These are phyloP conservation scores for Brachyptera putata DNA, from an alignment of 2,888 invertebrate genomes.

Conservation along the genomic window DNA sequence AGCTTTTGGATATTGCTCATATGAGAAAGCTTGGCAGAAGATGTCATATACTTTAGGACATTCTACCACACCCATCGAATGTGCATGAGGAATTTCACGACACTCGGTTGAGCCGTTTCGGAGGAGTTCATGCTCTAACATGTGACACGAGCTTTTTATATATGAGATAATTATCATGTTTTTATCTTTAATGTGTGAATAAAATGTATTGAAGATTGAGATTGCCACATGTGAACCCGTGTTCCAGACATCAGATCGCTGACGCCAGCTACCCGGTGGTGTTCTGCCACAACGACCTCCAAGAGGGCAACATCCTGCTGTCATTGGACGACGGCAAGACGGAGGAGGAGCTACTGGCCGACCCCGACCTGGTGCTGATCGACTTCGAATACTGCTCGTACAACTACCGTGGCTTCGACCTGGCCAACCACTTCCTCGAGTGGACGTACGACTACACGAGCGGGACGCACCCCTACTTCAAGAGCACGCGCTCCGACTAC, in stretches of 20 bases:
- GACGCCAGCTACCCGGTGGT: conserved; percentile 63
- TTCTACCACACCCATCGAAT: too few species aligned
- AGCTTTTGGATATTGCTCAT: too few species aligned
- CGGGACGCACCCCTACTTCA: conserved; percentile 71
- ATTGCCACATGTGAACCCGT: too few species aligned
- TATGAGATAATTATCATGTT: too few species aligned
- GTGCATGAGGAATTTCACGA: too few species aligned
- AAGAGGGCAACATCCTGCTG: conserved; percentile 76
- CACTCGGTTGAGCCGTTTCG: too few species aligned
- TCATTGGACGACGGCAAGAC: conserved; percentile 44
- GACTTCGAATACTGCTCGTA: conserved; percentile 96
- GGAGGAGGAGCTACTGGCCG: conserved; percentile 39
- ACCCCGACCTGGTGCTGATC: conserved; percentile 69
- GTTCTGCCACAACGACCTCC: conserved; percentile 93
- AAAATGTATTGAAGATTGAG: too few species aligned
- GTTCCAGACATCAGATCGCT: not conserved
- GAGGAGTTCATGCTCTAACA: too few species aligned
- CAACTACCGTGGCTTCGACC: conserved; percentile 88
- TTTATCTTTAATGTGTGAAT: too few species aligned
- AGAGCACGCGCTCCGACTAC: conserved; percentile 60
- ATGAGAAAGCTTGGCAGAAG: too few species aligned
- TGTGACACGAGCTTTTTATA: too few species aligned
- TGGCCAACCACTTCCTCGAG: conserved; percentile 93
- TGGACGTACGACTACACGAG: conserved; percentile 87
- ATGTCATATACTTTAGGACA: too few species aligned